A percentile compares a stretch with the other conserved stretches of the same genome.
These are phyloP conservation scores for Torymus aiolomorphi DNA, from an alignment of 2,888 invertebrate species.

Conservation along the genomic window DNA sequence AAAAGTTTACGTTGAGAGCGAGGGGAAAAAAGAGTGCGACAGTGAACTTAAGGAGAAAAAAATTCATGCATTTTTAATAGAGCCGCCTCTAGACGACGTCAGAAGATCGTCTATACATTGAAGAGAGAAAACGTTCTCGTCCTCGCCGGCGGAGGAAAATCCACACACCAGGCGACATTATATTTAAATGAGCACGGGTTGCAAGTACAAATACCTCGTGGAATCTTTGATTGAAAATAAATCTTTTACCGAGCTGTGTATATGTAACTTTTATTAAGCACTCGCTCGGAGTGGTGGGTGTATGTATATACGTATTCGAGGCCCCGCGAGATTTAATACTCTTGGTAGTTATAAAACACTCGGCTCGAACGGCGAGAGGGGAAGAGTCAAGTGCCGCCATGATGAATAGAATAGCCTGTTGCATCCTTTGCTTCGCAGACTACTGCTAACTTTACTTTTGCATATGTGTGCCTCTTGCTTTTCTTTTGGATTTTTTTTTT, in stretches of 20 bases:
- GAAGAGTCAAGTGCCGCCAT: constrained; percentile 1
- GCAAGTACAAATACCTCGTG: neutral
- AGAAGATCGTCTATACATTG: neutral
- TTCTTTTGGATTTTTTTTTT: neutral
- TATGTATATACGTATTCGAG: too few relatives aligned
- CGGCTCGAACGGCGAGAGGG: constrained; percentile 5
- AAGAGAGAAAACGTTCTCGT: too few relatives aligned
- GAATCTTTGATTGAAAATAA: constrained; percentile 39
- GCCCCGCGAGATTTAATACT: constrained; percentile 37
- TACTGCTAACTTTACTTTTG: too few relatives aligned
- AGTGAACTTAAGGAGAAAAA: too few relatives aligned
- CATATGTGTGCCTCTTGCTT: neutral
- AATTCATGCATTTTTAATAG: constrained; percentile 35
- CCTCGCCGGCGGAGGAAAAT: too few relatives aligned
- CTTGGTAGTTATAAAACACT: constrained; percentile 34
- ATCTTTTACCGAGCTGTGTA: neutral
- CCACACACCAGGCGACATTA: too few relatives aligned
- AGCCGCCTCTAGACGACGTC: neutral
- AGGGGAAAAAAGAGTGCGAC: too few relatives aligned
- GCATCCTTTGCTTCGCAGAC: constrained; percentile 3
- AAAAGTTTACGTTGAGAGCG: too few relatives aligned
- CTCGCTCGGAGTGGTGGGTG: neutral
- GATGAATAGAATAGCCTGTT: constrained; percentile 35
- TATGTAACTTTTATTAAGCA: constrained; percentile 23
- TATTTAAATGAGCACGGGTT: neutral